Percentiles rank a stretch among this genome's conserved stretches.
Conservation (phyloP, 2,113 vertebrate species). For the Engraulis encrasicolus region DNA sequence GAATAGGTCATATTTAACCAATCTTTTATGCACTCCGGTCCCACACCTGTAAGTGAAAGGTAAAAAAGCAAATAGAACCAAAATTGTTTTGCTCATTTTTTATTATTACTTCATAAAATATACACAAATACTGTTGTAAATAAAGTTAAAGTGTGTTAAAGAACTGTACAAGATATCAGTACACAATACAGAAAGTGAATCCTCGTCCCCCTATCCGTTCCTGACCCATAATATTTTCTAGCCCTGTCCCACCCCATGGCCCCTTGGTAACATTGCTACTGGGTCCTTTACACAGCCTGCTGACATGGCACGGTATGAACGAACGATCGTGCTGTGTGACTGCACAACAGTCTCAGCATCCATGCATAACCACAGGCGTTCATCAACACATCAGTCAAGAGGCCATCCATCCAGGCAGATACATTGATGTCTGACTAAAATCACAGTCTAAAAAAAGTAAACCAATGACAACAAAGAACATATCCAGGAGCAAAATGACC, state of each 20-base stretch:
- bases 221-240: constrained; percentile 18
- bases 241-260: constrained; percentile 30
- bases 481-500: constrained; percentile 25
- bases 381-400: not conserved
- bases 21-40: too few relatives aligned
- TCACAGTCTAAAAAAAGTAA: too few relatives aligned
- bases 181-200: constrained; percentile 77
- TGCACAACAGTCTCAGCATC: constrained; percentile 45
- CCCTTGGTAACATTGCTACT: constrained; percentile 62
- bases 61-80: not conserved
- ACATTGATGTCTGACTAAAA: not conserved
- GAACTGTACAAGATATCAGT: constrained; percentile 82
- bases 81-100: constrained; percentile 56
- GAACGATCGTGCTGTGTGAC: constrained; percentile 14
- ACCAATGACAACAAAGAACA: not conserved
- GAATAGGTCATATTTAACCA: not conserved
- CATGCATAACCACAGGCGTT: not conserved
- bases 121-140: constrained; percentile 85
- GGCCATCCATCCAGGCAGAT: not conserved
- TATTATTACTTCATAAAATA: constrained; percentile 84
- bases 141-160: constrained; percentile 79
- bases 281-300: constrained; percentile 60
- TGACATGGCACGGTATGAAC: constrained; percentile 45
- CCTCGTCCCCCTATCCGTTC: constrained; percentile 33
- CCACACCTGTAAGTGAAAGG: not conserved